Evolutionary conservation across 2,113 vertebrate species (phyloP).

Genomic region (Centropristis striata): DNA sequence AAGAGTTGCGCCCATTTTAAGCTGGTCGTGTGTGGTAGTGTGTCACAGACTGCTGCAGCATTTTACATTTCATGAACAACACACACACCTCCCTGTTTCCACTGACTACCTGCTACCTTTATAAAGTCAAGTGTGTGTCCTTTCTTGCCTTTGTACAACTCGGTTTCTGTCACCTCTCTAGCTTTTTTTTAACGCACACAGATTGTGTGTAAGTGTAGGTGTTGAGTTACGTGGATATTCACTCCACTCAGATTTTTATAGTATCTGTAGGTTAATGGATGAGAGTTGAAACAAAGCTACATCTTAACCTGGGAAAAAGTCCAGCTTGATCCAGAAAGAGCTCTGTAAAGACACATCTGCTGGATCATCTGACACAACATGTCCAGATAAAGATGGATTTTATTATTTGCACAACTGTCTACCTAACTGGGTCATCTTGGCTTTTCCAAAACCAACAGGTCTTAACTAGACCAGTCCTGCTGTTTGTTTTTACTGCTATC

Average conservation of each 20-base stretch:
- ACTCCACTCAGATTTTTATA: not conserved
- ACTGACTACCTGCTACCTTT: not conserved
- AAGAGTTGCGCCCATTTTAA: not conserved
- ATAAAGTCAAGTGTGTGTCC: not conserved
- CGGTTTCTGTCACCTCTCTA: not conserved
- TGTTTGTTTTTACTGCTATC: slow-evolving; percentile 25
- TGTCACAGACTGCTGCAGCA: not conserved
- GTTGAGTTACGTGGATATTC: slow-evolving; percentile 5
- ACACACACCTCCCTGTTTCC: not conserved
- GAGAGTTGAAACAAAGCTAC: not conserved
- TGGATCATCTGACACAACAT: not conserved
- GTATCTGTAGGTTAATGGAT: not conserved
- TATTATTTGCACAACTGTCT: slow-evolving; percentile 15
- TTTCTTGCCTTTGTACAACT: not conserved
- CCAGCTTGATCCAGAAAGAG: not conserved
- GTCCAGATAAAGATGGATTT: slow-evolving; percentile 17
- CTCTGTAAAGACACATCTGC: not conserved
- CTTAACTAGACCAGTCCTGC: slow-evolving; percentile 1
- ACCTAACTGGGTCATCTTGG: slow-evolving; percentile 15
- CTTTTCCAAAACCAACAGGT: slow-evolving; percentile 15
- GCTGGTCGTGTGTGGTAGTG: not conserved
- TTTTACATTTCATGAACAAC: not conserved
- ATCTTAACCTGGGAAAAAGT: not conserved
- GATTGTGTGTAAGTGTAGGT: not conserved
- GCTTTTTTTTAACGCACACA: not conserved